These are phyloP conservation scores for Zoanthus sociatus DNA, from an alignment of 92 coral and sea anemone species.

Conservation along the genomic window DNA sequence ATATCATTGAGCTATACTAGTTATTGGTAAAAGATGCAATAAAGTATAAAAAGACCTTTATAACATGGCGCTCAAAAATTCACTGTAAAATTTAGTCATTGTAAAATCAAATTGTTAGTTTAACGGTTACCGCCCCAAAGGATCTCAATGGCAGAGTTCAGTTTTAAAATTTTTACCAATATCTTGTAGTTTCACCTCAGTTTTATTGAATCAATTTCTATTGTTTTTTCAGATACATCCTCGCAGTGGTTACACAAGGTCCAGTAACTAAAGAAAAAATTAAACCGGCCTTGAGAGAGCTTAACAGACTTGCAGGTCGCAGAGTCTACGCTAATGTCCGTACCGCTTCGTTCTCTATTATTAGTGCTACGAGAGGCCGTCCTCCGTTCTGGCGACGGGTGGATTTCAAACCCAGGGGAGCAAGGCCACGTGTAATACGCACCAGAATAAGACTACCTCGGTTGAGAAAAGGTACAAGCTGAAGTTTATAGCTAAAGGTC, in stretches of 20 bases:
- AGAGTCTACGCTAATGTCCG: constrained; percentile 7
- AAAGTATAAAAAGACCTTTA: too few relatives aligned
- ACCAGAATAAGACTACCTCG: constrained; percentile 31
- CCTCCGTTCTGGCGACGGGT: constrained; percentile 28
- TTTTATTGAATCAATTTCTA: not conserved
- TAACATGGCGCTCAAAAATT: too few relatives aligned
- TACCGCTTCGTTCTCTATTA: constrained; percentile 42
- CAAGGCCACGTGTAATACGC: constrained; percentile 13
- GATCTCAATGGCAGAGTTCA: too few relatives aligned
- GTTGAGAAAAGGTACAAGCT: constrained; percentile 12
- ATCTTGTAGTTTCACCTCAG: too few relatives aligned
- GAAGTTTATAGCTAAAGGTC: not conserved
- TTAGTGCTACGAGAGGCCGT: constrained; percentile 39
- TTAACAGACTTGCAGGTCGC: constrained; percentile 34
- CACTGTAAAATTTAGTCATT: too few relatives aligned
- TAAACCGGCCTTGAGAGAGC: constrained; percentile 25
- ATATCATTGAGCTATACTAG: too few relatives aligned
- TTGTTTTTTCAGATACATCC: constrained; percentile 32
- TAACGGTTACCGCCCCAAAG: too few relatives aligned
- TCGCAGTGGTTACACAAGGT: constrained; percentile 45
- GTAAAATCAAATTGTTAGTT: too few relatives aligned
- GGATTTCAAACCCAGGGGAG: constrained; percentile 11
- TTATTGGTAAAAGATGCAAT: too few relatives aligned
- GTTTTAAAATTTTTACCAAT: too few relatives aligned
- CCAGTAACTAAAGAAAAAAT: constrained; percentile 3